Evolutionary conservation across 2,888 invertebrate species (phyloP).

Genomic region (Oligia fasciuncula): DNA sequence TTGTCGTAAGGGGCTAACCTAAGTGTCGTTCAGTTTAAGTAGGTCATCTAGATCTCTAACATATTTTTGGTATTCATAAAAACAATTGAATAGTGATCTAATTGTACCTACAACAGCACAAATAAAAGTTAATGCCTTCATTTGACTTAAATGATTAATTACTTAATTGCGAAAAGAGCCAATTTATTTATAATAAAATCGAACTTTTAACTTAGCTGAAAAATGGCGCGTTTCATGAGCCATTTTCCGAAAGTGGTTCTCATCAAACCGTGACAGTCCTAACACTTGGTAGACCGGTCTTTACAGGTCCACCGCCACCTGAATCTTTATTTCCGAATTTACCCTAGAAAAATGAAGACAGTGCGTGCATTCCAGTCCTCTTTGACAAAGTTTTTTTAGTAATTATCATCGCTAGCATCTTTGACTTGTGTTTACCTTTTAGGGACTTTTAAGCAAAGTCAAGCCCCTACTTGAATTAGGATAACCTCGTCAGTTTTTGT

Average conservation of each 20-base stretch:
- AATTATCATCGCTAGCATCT: neutral
- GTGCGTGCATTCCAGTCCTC: neutral
- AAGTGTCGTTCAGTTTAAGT: neutral
- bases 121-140: neutral
- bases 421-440: neutral
- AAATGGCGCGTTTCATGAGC: neutral
- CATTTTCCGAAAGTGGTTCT: conserved; percentile 1
- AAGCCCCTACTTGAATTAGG: neutral
- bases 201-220: neutral
- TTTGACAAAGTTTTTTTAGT: neutral
- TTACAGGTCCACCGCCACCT: neutral
- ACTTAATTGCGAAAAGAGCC: neutral
- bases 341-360: too few species aligned
- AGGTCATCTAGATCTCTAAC: neutral
- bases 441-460: neutral
- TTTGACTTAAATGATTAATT: neutral
- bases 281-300: neutral
- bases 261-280: neutral
- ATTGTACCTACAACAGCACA: neutral
- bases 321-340: neutral
- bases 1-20: neutral
- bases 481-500: neutral
- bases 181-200: conserved; percentile 1
- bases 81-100: conserved; percentile 1
- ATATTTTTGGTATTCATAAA: neutral